Evolutionary conservation across 2,113 vertebrate species (phyloP).

Genomic region (Hyperopisus bebe): DNA sequence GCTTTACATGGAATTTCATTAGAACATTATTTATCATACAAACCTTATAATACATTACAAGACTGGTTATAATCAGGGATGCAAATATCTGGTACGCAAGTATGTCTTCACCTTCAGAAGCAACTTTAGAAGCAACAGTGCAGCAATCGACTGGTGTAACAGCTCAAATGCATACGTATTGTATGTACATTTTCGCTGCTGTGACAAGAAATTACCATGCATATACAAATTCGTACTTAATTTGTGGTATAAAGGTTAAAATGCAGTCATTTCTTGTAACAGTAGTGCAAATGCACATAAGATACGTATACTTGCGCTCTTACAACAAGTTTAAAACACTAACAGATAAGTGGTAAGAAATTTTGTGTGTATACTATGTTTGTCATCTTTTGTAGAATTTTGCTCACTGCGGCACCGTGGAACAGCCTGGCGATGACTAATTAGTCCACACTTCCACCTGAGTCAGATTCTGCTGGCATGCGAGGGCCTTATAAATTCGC

Average conservation of each 20-base stretch:
- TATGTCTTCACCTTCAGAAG: not conserved
- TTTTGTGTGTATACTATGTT: not conserved
- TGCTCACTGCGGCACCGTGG: not conserved
- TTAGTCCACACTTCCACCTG: not conserved
- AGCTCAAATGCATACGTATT: not conserved
- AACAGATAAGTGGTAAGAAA: not conserved
- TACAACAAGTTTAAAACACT: not conserved
- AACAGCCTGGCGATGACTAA: not conserved
- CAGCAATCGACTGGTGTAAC: not conserved
- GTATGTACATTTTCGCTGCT: too few species aligned
- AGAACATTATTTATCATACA: not conserved
- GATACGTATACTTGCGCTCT: not conserved
- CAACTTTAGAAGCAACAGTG: not conserved
- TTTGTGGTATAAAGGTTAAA: too few species aligned
- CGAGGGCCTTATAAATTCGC: not conserved
- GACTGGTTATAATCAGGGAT: not conserved
- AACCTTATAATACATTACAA: not conserved
- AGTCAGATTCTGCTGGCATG: not conserved
- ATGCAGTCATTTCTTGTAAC: too few species aligned
- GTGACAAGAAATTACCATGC: too few species aligned
- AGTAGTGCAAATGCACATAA: not conserved
- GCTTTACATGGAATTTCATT: not conserved
- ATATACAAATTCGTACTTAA: too few species aligned
- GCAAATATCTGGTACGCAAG: not conserved
- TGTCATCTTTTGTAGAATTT: not conserved